Base-by-base conservation (phyloP, 2,888 invertebrate genomes). In the Cylindroiulus punctatus region DNA sequence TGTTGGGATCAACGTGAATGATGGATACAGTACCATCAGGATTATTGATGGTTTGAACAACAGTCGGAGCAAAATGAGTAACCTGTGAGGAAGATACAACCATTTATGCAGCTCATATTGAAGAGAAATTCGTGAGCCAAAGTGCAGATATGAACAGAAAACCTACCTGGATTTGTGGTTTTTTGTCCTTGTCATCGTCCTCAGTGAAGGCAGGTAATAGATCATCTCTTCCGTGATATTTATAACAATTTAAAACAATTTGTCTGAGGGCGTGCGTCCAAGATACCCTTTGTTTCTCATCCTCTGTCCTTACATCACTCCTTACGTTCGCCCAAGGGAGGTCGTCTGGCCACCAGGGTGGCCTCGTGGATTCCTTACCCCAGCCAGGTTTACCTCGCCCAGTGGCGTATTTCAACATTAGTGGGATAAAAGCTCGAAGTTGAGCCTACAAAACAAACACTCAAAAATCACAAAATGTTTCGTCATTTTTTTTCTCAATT, bases 311-410 rank as follows among this genome's bases (percentile, higher is more conserved):
- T 1, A 97, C 98, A 92, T 98, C 98, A 96, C 98, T 98, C 89
- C 98, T 93, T 19, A 98, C 98, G 92, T 98, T 98, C 87, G 98
- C 98, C 98, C 98, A 98, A 8, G 98, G 98, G 89, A 98, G 93
- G 92, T 98, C 98, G 91, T 96, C 96, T 32, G 98, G 98, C 98
- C 98, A 98, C 98, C 98, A 98, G 10, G 96, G 95, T 86, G 98
- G 98, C 88, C 97, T 93, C 87, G 97, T 98, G 26, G 97, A 97
- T 90, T 97, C 97, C 89, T 98, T 94, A 4, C 98, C 98, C 98
- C 98, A 98, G 76, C 98, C 98, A 82, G 98, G 98, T 91, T 98
- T 98, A 88, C 98, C 98, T 89, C 98, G 93, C 84, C 94, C 97
- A 89, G 98, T 98, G 7, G 98, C 98, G 92, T 98, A 98, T 92